Conservation (phyloP, 2,113 vertebrate species). For the Apus apus region DNA sequence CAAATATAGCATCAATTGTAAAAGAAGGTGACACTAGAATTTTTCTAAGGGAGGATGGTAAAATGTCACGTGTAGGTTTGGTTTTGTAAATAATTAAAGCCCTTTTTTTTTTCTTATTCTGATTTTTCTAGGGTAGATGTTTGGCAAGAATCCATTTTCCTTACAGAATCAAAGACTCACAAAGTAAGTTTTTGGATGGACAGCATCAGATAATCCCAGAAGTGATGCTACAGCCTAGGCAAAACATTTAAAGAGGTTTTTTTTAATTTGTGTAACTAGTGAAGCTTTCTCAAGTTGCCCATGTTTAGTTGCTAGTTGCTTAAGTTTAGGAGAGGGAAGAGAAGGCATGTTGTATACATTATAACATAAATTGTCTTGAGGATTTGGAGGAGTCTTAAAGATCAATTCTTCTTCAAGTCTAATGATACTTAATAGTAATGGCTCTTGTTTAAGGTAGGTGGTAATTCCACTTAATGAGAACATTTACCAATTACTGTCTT, state of each 20-base stretch:
- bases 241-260: background rate
- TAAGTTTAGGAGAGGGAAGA: background rate
- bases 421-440: background rate
- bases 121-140: background rate
- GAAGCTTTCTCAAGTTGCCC: background rate
- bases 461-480: slow-evolving; percentile 3
- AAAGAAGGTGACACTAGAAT: background rate
- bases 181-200: background rate
- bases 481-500: background rate
- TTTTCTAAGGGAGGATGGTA: background rate
- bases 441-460: slow-evolving; percentile 3
- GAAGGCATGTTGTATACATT: background rate
- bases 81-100: background rate
- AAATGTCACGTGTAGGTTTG: background rate
- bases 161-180: background rate
- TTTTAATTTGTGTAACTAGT: background rate
- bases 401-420: background rate
- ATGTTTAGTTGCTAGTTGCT: background rate
- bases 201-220: background rate
- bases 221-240: background rate
- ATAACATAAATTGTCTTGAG: background rate
- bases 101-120: background rate
- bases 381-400: background rate
- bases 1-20: background rate
- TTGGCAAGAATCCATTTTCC: background rate